Base-by-base conservation (phyloP, 2,113 vertebrate species). In the Dicentrarchus labrax region DNA sequence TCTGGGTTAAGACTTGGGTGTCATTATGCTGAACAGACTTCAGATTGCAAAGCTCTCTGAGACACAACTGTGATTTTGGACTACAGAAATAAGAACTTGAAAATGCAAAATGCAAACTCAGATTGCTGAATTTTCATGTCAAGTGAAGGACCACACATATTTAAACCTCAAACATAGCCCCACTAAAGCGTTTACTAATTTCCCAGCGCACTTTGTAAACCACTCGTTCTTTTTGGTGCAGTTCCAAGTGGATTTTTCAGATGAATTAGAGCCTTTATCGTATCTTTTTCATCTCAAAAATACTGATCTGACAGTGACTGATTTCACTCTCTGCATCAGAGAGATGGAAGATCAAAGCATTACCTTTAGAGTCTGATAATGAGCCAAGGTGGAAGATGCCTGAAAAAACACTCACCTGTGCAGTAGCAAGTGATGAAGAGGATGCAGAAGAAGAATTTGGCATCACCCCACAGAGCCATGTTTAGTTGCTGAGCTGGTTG, bases 391-490 rank as follows among this genome's bases (percentile, higher is more conserved):
- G 30, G 30, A n/a, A 24, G 36, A 47, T 47, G 8, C 2, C 0
- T 12, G 2, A 5, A 38, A 30, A 59, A 19, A 56, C 43, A 66
- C 89, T 91, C 67, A 92, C 92, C 70, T 21, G 78, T 57, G 76
- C 85, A 83, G 84, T 47, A 87, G 78, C 54, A 86, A 72, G 22
- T 12, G 82, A 90, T 39, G 39, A 89, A 45, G 45, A 88, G 5
- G 84, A 87, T 22, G 80, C 83, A 68, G 84, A 88, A 21, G 80
- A 89, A 36, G 78, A 91, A 72, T 24, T 67, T 88, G 54, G 59
- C 0, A 2, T 87, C 57, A 15, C 41, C 53, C 9, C 53, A 19
- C 1, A 2, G 41, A 87, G 88, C 72, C 90, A 91, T 91, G 85
- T 66, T 73, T 76, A 75, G 15, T 59, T 0, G 4, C 53, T 57